These are phyloP conservation scores for Numenius arquata DNA, from an alignment of 2,113 vertebrate species.

Conservation along the genomic window DNA sequence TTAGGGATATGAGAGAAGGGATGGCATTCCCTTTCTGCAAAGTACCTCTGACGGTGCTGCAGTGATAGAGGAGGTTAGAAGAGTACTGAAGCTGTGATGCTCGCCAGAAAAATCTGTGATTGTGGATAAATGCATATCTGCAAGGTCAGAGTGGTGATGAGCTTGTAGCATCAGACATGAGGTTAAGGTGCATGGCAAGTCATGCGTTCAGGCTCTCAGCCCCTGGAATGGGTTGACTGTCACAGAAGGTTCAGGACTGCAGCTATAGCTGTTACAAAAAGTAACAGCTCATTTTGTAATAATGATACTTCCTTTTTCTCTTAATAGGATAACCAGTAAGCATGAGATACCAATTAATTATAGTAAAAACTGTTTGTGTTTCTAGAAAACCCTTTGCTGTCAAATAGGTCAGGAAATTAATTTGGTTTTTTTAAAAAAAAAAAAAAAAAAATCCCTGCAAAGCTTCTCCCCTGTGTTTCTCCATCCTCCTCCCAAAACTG, in stretches of 20 bases:
- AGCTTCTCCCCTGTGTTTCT: neutral
- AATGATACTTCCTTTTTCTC: neutral
- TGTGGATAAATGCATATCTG: neutral
- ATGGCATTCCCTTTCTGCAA: neutral
- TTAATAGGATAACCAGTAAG: neutral
- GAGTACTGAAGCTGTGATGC: neutral
- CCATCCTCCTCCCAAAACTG: neutral
- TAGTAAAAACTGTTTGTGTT: neutral
- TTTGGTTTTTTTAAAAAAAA: neutral
- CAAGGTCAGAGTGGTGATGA: neutral
- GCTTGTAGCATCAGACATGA: neutral
- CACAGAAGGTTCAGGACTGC: neutral
- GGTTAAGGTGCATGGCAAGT: neutral
- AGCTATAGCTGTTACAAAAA: neutral
- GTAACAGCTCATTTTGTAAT: neutral
- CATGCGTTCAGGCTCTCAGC: neutral
- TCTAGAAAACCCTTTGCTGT: neutral
- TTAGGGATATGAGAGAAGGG: neutral
- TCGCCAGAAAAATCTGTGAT: neutral
- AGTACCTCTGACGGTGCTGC: neutral
- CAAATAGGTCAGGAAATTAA: neutral
- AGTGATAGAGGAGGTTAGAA: neutral
- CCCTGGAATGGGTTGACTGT: neutral
- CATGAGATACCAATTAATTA: neutral
- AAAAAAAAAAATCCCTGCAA: neutral